Evolutionary conservation across 2,113 vertebrate species (phyloP).

Genomic region (Datnioides undecimradiatus): DNA sequence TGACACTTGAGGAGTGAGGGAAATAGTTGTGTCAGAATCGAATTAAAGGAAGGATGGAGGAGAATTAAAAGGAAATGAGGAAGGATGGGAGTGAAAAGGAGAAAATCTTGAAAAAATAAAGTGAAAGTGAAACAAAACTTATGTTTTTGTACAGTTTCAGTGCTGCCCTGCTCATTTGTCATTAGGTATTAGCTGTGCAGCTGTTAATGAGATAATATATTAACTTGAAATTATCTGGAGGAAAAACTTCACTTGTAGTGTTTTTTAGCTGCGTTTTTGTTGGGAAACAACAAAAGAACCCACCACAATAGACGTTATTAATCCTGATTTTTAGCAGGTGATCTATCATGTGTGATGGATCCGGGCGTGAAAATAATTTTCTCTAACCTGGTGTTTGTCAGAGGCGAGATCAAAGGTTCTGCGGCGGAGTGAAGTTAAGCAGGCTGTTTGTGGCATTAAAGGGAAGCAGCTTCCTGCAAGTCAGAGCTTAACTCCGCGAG

Average conservation of each 20-base stretch:
- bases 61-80: not conserved
- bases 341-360: slow-evolving; percentile 21
- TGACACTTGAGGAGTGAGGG: slow-evolving; percentile 33
- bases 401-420: slow-evolving; percentile 46
- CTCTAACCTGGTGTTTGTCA: slow-evolving; percentile 49
- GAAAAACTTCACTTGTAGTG: not conserved
- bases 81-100: not conserved
- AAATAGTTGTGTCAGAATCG: not conserved
- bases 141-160: not conserved
- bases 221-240: not conserved
- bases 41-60: not conserved
- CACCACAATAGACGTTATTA: not conserved
- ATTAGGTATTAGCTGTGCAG: not conserved
- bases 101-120: not conserved
- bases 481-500: slow-evolving; percentile 39
- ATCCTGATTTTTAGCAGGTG: not conserved
- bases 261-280: not conserved
- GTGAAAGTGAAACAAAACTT: too few species aligned
- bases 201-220: not conserved
- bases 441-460: slow-evolving; percentile 55
- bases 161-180: not conserved
- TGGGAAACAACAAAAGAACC: not conserved
- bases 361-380: slow-evolving; percentile 5
- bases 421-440: slow-evolving; percentile 43
- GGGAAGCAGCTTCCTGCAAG: slow-evolving; percentile 40